Conservation (phyloP, 2,888 invertebrate genomes). For the Periphyllus acericola region DNA sequence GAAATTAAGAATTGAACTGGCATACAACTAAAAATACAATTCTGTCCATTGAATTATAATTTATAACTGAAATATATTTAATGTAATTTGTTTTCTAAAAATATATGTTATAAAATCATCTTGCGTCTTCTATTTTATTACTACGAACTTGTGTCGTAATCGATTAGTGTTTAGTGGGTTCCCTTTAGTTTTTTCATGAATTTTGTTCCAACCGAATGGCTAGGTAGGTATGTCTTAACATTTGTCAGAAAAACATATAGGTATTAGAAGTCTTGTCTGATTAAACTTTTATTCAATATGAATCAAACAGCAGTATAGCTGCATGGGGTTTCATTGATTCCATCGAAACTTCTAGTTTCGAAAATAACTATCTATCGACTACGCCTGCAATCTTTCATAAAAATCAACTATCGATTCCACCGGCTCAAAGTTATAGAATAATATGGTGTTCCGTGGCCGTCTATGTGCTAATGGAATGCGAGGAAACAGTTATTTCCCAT, state of each 20-base stretch:
- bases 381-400: too few relatives aligned
- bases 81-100: not conserved
- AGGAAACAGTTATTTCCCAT: too few relatives aligned
- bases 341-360: too few relatives aligned
- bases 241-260: not conserved
- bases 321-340: too few relatives aligned
- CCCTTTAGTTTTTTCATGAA: not conserved
- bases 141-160: not conserved
- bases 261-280: not conserved
- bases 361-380: too few relatives aligned
- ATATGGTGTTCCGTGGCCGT: too few relatives aligned
- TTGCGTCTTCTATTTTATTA: not conserved
- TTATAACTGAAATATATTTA: not conserved
- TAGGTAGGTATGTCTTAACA: not conserved
- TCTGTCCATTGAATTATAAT: not conserved
- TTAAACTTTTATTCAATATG: not conserved
- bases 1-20: conserved; percentile 1
- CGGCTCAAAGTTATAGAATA: too few relatives aligned
- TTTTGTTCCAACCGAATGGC: not conserved
- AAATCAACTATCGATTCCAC: too few relatives aligned
- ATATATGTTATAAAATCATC: not conserved
- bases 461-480: too few relatives aligned
- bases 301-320: not conserved
- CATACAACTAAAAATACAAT: not conserved
- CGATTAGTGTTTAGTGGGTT: not conserved